Conservation (phyloP, 1,140 invertebrate genomes). For the Zaprionus davidi region DNA sequence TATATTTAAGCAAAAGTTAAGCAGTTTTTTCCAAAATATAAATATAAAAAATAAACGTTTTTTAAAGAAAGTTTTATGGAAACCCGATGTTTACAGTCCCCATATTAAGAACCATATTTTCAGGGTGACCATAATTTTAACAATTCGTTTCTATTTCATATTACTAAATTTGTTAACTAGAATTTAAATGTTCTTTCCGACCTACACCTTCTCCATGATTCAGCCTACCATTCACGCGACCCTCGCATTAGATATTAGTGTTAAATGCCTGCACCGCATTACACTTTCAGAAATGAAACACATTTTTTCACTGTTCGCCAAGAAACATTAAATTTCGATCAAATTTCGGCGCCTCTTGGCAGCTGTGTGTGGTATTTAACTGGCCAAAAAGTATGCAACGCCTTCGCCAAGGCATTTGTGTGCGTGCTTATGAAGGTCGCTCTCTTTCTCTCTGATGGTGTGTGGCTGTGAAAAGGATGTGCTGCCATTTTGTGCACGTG, state of each 20-base stretch:
- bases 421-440: conserved; percentile 16
- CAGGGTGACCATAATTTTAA: no score
- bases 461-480: conserved; percentile 32
- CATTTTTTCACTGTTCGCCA: neutral
- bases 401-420: conserved; percentile 8
- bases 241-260: conserved; percentile 5
- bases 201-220: neutral
- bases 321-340: conserved; percentile 50
- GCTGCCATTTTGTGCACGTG: conserved; percentile 68
- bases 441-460: neutral
- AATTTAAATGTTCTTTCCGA: neutral
- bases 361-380: conserved; percentile 36
- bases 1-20: no score
- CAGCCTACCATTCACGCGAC: neutral
- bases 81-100: no score
- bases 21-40: no score
- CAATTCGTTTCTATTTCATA: no score
- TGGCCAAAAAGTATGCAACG: conserved; percentile 35
- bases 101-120: no score
- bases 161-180: no score
- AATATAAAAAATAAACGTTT: no score
- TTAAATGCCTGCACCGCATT: conserved; percentile 2
- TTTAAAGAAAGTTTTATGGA: no score
- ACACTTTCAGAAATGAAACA: conserved; percentile 11
- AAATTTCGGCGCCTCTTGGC: conserved; percentile 45